Evolutionary conservation across 2,797 vertebrate genomes (phyloP).

Genomic region (Otus scops): DNA sequence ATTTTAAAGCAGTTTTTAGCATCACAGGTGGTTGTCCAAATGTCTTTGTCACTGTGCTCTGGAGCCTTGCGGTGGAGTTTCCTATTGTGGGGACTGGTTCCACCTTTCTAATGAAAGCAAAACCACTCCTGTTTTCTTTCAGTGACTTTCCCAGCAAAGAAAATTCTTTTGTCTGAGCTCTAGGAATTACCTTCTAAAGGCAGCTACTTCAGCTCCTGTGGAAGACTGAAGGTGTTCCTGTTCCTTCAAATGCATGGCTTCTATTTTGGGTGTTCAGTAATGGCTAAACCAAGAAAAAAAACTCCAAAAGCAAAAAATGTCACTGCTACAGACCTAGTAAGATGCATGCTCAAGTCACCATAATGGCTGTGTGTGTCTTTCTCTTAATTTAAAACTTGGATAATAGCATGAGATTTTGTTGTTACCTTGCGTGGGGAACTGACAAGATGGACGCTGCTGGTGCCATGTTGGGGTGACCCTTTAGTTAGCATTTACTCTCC

Average conservation of each 20-base stretch:
- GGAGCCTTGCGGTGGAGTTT: background rate
- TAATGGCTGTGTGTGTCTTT: background rate
- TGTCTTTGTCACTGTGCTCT: background rate
- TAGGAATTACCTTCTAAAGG: background rate
- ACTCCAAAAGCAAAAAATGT: background rate
- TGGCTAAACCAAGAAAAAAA: background rate
- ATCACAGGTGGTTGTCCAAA: background rate
- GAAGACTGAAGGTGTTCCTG: background rate
- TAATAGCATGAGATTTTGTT: background rate
- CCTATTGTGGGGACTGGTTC: background rate
- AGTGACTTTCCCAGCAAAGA: background rate
- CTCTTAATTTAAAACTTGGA: background rate
- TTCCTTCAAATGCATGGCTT: background rate
- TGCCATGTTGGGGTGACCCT: background rate
- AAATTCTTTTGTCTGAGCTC: background rate
- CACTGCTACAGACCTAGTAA: background rate
- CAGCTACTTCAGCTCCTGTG: background rate
- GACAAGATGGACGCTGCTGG: background rate
- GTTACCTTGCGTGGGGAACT: background rate
- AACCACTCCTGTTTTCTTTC: background rate
- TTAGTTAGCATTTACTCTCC: background rate
- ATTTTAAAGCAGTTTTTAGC: background rate
- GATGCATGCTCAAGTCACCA: background rate
- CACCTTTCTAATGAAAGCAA: background rate
- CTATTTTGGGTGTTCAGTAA: background rate